These are phyloP conservation scores for Campoplex capitator DNA, from an alignment of 2,888 invertebrate species.

Conservation along the genomic window DNA sequence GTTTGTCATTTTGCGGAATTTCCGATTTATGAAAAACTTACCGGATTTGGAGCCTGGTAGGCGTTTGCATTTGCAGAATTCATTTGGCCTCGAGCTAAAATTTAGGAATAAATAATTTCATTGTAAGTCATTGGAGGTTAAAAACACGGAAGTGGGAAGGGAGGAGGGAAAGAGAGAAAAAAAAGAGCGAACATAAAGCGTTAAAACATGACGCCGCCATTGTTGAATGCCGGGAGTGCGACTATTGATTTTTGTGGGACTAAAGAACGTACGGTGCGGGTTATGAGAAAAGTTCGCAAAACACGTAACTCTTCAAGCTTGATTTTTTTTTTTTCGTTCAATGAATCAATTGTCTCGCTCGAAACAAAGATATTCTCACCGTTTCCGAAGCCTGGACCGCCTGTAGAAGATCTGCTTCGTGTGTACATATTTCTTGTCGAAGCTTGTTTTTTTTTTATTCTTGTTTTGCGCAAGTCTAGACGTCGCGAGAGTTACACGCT, in stretches of 20 bases:
- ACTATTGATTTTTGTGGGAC: slow-evolving; percentile 57
- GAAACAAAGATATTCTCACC: slow-evolving; percentile 27
- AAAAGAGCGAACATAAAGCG: slow-evolving; percentile 26
- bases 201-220: slow-evolving; percentile 52
- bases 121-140: not conserved
- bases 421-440: slow-evolving; percentile 55
- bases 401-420: slow-evolving; percentile 61
- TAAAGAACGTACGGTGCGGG: not conserved
- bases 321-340: not conserved
- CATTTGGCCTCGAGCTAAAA: slow-evolving; percentile 63
- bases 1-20: not conserved
- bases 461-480: slow-evolving; percentile 20
- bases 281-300: not conserved
- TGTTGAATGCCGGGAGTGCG: slow-evolving; percentile 40
- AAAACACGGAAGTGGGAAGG: not conserved
- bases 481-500: slow-evolving; percentile 32
- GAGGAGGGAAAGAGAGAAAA: slow-evolving; percentile 22
- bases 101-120: not conserved
- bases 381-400: slow-evolving; percentile 61
- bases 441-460: slow-evolving; percentile 7
- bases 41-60: slow-evolving; percentile 53
- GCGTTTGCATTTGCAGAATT: slow-evolving; percentile 59
- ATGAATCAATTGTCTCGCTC: not conserved
- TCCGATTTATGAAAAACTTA: slow-evolving; percentile 46
- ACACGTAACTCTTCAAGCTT: not conserved